Evolutionary conservation across 2,888 invertebrate species (phyloP).

Genomic region (Nemotelus pantherinus): DNA sequence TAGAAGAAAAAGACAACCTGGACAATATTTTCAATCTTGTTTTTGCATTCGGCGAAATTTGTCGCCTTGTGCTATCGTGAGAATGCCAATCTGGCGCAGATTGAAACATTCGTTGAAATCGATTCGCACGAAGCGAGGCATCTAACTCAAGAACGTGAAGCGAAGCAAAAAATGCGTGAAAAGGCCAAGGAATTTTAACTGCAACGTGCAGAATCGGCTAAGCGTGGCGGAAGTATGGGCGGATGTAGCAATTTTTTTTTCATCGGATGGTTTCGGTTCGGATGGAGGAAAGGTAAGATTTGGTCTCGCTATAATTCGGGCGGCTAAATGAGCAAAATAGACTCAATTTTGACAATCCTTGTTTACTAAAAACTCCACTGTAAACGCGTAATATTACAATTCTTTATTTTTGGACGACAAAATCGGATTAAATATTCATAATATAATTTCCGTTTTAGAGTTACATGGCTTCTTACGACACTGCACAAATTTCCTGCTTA

Average conservation of each 20-base stretch:
- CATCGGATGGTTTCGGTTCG: slow-evolving; percentile 60
- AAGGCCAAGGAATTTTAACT: slow-evolving; percentile 96
- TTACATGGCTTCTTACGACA: neutral
- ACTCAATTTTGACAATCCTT: too few species aligned
- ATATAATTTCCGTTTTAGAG: too few species aligned
- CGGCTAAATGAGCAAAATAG: too few species aligned
- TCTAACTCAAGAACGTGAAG: slow-evolving; percentile 97
- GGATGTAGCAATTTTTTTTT: slow-evolving; percentile 59
- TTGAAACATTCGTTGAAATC: slow-evolving; percentile 99
- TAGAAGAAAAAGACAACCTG: slow-evolving; percentile 94
- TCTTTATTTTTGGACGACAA: too few species aligned
- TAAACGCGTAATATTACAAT: too few species aligned
- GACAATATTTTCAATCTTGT: slow-evolving; percentile 97
- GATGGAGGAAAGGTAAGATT: slow-evolving; percentile 67
- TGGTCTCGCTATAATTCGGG: too few species aligned
- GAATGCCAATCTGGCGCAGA: slow-evolving; percentile 95
- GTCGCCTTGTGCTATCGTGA: slow-evolving; percentile 98
- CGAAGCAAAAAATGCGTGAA: slow-evolving; percentile 96
- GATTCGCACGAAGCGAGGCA: slow-evolving; percentile 97
- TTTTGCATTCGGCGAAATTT: slow-evolving; percentile 99
- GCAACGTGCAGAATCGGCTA: slow-evolving; percentile 86
- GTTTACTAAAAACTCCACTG: too few species aligned
- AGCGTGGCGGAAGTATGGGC: slow-evolving; percentile 72
- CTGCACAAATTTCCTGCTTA: slow-evolving; percentile 13
- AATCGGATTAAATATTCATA: too few species aligned